Conservation (phyloP, 2,797 vertebrate species). For the Cossypha dichroa region DNA sequence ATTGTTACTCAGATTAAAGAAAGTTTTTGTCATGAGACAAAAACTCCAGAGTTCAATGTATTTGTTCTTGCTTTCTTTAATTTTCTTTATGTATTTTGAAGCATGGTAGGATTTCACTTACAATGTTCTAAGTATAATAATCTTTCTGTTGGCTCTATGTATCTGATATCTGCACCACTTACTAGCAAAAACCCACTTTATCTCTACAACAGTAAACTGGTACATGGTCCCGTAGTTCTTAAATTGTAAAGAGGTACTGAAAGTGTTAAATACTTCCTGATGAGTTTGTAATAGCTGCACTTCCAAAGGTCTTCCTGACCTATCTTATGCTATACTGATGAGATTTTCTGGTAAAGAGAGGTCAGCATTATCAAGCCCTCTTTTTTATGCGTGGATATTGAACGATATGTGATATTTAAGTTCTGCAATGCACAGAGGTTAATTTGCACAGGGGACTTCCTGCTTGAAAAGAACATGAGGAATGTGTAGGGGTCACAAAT, state of each 20-base stretch:
- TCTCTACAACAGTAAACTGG: background rate
- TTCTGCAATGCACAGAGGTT: background rate
- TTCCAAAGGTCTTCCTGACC: background rate
- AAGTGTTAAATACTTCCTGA: background rate
- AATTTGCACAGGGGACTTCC: constrained; percentile 2
- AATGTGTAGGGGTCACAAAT: background rate
- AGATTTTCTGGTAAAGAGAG: background rate
- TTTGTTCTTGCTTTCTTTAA: background rate
- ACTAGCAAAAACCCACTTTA: background rate
- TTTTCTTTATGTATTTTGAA: background rate
- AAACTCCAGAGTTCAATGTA: background rate
- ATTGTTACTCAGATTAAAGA: background rate
- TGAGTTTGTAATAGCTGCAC: background rate
- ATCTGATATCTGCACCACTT: background rate
- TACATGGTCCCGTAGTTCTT: background rate
- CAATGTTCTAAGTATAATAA: background rate
- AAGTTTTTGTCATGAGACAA: background rate
- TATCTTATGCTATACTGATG: constrained; percentile 13
- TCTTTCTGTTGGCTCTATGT: background rate
- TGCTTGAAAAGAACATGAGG: background rate
- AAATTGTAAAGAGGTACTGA: background rate
- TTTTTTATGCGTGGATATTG: background rate
- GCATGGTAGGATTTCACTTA: background rate
- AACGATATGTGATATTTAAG: constrained; percentile 5
- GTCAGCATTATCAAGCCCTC: background rate